phyloP scores from a whole-genome alignment of 2,888 invertebrate genomes.

The Spialia ferax region DNA sequence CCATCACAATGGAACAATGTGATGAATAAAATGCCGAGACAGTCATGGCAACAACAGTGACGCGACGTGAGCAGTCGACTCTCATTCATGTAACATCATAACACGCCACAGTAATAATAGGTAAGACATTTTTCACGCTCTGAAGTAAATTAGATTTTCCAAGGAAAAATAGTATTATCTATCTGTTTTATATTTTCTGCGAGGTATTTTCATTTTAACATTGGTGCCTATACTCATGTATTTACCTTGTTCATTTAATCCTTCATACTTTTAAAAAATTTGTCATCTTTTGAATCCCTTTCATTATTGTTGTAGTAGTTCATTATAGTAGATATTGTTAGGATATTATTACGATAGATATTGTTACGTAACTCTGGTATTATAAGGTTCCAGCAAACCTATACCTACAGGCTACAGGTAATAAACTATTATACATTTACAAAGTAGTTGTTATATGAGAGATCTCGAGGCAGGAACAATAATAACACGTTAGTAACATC shows the following conservation, averaged over 20 bases:
- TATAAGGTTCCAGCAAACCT: not conserved
- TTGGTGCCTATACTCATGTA: not conserved
- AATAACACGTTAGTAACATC: conserved; percentile 28
- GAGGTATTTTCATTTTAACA: not conserved
- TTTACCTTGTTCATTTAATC: no score
- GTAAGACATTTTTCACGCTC: conserved; percentile 18
- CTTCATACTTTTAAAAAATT: no score
- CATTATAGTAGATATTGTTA: no score
- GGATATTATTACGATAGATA: conserved; percentile 9
- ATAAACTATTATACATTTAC: conserved; percentile 23
- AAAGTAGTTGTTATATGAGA: conserved; percentile 23
- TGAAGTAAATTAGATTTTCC: not conserved
- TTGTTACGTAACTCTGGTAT: conserved; percentile 9
- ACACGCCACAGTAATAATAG: conserved; percentile 17
- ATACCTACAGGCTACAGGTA: not conserved
- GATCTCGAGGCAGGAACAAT: conserved; percentile 13
- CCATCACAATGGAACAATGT: no score
- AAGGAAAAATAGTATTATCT: no score
- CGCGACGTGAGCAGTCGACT: conserved; percentile 27
- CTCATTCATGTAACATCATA: conserved; percentile 32
- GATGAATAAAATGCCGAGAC: conserved; percentile 46
- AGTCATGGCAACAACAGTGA: conserved; percentile 43
- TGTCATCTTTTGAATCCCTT: not conserved
- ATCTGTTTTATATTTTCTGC: conserved; percentile 9
- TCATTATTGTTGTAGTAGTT: not conserved